Evolutionary conservation across 2,797 vertebrate species (phyloP), one percentile per base, ranked within the genome.

Genomic region (Epinephelus awoara): DNA sequence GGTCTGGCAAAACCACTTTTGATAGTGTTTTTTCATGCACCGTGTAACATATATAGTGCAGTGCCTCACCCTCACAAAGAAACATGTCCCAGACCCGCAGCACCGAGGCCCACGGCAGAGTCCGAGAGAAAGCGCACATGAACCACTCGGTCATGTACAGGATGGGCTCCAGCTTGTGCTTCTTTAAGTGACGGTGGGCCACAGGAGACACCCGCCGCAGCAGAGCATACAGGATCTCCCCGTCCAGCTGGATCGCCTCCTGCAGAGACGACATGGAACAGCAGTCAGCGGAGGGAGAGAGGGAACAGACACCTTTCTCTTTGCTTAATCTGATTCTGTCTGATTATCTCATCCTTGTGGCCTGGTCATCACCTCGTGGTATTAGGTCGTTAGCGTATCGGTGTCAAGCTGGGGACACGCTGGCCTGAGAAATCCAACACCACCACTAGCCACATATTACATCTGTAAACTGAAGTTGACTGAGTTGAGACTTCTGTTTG

Each of bases 121-220:
- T 99, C 55, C 98, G 95, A 21, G 98, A 97, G 90, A 99, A 99
- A 84, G 97, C 98, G 3, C 98, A 99, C 98, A 99, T 99, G 93
- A 99, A 99, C 98, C 98, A 99, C 92, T 99, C 98, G 0, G 98
- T 99, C 98, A 99, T 99, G 94, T 99, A 99, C 25, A 99, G 95
- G 90, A 98, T 95, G 11, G 98, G 98, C 65, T 99, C 98, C 0
- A 99, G 94, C 91, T 98, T 98, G 92, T 99, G 96, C 83, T 96
- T 97, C 94, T 96, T 98, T 72, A 99, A 95, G 88, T 99, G 98
- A 52, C 96, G 96, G 90, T 99, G 93, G 62, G 97, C 97, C 67
- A 95, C 87, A 0, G 97, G 95, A 0, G 96, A 98, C 58, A 97
- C 96, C 54, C 95, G 96, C 63, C 95, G 96, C 84, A 99, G 96